Evolutionary conservation across 30 jellyfish, hydroid and myxozoan species (phyloP).

Genomic region (Aurelia coerulea): DNA sequence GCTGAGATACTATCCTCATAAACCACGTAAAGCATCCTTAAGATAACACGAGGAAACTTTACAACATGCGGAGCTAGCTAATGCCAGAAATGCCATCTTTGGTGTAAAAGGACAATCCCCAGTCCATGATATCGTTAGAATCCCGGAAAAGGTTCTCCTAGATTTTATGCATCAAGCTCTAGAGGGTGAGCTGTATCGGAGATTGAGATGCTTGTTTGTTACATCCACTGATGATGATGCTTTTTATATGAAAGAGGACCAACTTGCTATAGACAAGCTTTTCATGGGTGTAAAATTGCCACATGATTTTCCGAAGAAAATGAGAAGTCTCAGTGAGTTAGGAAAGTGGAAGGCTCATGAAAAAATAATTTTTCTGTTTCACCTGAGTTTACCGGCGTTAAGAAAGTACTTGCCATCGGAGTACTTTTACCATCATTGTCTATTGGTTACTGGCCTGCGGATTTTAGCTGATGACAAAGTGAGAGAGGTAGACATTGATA

Average conservation of each 20-base stretch:
- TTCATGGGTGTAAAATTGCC: slow-evolving; percentile 3
- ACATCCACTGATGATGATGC: background rate
- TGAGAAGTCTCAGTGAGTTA: slow-evolving; percentile 15
- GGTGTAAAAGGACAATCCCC: background rate
- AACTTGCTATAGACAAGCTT: background rate
- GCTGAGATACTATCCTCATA: slow-evolving; percentile 4
- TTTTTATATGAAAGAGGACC: background rate
- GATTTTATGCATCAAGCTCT: slow-evolving; percentile 11
- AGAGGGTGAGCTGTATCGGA: slow-evolving; percentile 8
- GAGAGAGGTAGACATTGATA: background rate
- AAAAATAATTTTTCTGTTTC: slow-evolving; percentile 10
- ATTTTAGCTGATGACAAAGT: slow-evolving; percentile 3
- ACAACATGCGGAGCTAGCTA: slow-evolving; percentile 1
- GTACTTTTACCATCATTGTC: slow-evolving; percentile 12
- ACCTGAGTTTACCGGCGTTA: slow-evolving; percentile 8
- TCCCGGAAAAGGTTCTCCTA: background rate
- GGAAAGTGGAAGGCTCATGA: slow-evolving; percentile 29
- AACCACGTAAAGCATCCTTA: slow-evolving; percentile 10
- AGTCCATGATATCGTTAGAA: background rate
- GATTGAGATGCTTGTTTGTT: background rate
- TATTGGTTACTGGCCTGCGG: slow-evolving; percentile 15
- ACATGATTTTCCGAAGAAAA: background rate
- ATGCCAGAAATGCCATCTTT: background rate
- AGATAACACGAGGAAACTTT: slow-evolving; percentile 3
- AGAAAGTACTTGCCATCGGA: slow-evolving; percentile 22